These are phyloP conservation scores for Manis javanica DNA, from an alignment of 2,797 vertebrate species.

Conservation along the genomic window DNA sequence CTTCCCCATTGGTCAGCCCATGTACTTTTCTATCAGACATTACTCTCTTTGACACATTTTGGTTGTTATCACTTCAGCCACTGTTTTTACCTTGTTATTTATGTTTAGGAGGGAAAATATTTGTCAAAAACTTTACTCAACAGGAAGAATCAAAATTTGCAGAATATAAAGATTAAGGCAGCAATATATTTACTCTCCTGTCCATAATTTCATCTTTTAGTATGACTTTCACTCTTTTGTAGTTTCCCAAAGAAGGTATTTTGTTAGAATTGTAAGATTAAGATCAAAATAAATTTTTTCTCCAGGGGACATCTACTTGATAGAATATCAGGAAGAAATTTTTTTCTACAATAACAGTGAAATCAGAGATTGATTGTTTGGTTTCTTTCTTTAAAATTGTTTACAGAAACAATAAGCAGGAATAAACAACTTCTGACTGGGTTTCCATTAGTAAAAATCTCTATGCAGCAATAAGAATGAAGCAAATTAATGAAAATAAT, in stretches of 20 bases:
- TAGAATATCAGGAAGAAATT: background rate
- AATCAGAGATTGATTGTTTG: constrained; percentile 28
- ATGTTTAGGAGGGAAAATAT: background rate
- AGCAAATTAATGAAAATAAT: background rate
- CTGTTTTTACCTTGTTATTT: background rate
- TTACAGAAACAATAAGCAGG: background rate
- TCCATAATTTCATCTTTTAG: background rate
- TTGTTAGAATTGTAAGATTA: background rate
- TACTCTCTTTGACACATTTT: background rate
- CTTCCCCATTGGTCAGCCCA: background rate
- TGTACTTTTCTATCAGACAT: background rate
- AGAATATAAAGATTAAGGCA: background rate
- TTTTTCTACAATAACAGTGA: background rate
- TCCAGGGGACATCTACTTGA: constrained; percentile 43
- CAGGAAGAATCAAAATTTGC: background rate
- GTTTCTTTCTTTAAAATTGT: background rate
- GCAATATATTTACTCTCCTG: background rate
- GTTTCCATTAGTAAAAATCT: constrained; percentile 54
- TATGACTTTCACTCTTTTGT: background rate
- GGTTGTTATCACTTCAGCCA: background rate
- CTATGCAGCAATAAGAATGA: background rate
- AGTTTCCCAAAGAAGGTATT: background rate
- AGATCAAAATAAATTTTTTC: constrained; percentile 44
- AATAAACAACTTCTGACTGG: background rate
- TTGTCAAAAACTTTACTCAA: background rate